Evolutionary conservation across 1,140 invertebrate genomes (phyloP).

Genomic region (Atta colombica): DNA sequence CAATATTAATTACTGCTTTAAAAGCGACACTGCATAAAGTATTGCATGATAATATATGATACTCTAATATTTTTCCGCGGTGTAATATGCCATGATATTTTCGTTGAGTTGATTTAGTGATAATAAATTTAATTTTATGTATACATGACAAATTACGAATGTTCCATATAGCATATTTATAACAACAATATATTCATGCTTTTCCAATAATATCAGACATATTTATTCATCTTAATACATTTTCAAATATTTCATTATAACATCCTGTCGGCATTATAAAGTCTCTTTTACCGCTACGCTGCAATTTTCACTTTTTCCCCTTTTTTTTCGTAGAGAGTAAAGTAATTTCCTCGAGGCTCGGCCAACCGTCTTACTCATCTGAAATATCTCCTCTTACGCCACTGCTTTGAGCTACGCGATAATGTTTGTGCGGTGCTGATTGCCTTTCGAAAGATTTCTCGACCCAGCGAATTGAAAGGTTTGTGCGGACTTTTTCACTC

Average conservation of each 20-base stretch:
- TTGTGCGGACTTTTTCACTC: constrained; percentile 62
- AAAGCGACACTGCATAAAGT: background rate
- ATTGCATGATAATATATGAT: background rate
- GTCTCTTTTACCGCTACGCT: background rate
- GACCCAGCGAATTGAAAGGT: constrained; percentile 51
- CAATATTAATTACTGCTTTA: background rate
- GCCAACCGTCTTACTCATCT: constrained; percentile 56
- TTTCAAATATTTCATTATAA: constrained; percentile 30
- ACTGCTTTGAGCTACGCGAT: constrained; percentile 63
- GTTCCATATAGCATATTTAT: background rate
- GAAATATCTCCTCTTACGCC: constrained; percentile 70
- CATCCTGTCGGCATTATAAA: background rate
- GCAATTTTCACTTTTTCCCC: constrained; percentile 9
- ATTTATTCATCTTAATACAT: background rate
- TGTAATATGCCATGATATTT: background rate
- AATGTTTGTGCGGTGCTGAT: constrained; percentile 74
- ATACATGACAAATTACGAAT: background rate
- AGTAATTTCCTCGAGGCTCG: constrained; percentile 57
- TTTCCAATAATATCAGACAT: background rate
- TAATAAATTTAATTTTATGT: background rate
- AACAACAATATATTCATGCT: background rate
- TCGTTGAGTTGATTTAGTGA: background rate
- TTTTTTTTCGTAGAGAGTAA: constrained; percentile 23
- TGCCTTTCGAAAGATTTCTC: constrained; percentile 63
- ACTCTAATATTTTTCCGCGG: background rate